A percentile compares a stretch with the other conserved stretches of the same genome.
phyloP scores from a whole-genome alignment of 1,140 invertebrate genomes.

The Zaprionus davidi region DNA sequence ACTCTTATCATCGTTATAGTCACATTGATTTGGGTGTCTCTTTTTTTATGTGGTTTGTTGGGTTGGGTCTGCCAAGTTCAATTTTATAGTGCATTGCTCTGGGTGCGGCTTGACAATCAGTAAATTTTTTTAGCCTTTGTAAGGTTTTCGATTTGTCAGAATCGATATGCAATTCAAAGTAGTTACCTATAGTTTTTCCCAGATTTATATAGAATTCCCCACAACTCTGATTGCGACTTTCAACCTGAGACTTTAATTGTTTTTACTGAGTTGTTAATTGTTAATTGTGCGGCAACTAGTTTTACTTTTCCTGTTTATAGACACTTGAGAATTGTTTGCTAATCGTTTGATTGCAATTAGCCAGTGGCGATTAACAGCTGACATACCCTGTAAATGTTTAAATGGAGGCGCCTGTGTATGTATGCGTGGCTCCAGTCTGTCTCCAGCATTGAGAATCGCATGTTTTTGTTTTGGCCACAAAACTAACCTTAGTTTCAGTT shows the following conservation, averaged over 20 bases:
- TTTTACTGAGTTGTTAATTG: slow-evolving; percentile 10
- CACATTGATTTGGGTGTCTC: slow-evolving; percentile 7
- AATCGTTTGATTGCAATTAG: slow-evolving; percentile 30
- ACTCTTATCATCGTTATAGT: slow-evolving; percentile 16
- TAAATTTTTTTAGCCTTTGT: neutral
- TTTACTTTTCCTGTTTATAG: slow-evolving; percentile 11
- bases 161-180: neutral
- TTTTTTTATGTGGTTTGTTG: neutral
- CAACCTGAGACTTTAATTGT: neutral
- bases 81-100: slow-evolving; percentile 6
- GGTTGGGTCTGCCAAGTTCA: slow-evolving; percentile 8
- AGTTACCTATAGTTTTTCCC: neutral
- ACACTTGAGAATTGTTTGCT: slow-evolving; percentile 21
- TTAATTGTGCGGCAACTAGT: slow-evolving; percentile 16
- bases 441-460: slow-evolving; percentile 48
- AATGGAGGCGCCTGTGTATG: neutral
- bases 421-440: slow-evolving; percentile 33
- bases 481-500: slow-evolving; percentile 66
- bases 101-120: neutral
- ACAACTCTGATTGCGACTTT: slow-evolving; percentile 3
- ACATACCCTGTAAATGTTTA: slow-evolving; percentile 28
- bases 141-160: neutral
- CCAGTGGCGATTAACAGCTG: slow-evolving; percentile 6
- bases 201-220: neutral
- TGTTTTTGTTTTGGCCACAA: slow-evolving; percentile 35